Evolutionary conservation across 2,797 vertebrate genomes (phyloP), one percentile per base, ranked within the genome.

Genomic region (Urocyon cinereoargenteus): DNA sequence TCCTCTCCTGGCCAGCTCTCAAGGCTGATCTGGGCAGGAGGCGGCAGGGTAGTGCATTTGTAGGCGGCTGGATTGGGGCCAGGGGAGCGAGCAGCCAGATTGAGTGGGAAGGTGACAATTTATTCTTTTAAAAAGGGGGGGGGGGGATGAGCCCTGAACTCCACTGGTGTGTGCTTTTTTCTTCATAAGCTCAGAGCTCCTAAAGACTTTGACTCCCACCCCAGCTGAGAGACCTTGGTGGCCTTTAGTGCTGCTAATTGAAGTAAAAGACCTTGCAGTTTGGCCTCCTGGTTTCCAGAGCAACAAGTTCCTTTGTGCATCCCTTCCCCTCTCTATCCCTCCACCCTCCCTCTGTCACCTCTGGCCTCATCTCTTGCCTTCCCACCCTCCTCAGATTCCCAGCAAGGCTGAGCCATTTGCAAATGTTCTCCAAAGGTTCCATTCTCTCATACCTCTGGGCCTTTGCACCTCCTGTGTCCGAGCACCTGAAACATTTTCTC

Each of bases 41-140:
- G 89, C 82, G 31, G 95, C 84, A 53, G 81, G 55, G 36, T 36
- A 55, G 87, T 45, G 91, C 72, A 2, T 91, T 62, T 59, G 96
- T 98, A 94, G 98, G 97, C 5, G 81, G 75, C 94, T 98, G 97
- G 94, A 81, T 5, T 31, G 62, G 84, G 68, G 90, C 96, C 97
- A 96, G 66, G 53, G 55, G 87, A 95, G 66, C 14, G 0, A 89
- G 84, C 95, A 93, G 97, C 95, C 92, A 97, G 91, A 97, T 77
- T 75, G 96, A 96, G 98, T 98, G 91, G 97, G 98, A 97, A 96
- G 96, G 95, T 97, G 97, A 92, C 84, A 97, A 94, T 95, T 97
- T 98, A 95, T 97, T 96, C 97, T 91, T 90, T 95, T 85, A 88
- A 90, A 96, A 90, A 92, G 59, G 40, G 49, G n/a, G 16, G 51